Evolutionary conservation across 92 coral and sea anemone species (phyloP).

Genomic region (Porites lobata): DNA sequence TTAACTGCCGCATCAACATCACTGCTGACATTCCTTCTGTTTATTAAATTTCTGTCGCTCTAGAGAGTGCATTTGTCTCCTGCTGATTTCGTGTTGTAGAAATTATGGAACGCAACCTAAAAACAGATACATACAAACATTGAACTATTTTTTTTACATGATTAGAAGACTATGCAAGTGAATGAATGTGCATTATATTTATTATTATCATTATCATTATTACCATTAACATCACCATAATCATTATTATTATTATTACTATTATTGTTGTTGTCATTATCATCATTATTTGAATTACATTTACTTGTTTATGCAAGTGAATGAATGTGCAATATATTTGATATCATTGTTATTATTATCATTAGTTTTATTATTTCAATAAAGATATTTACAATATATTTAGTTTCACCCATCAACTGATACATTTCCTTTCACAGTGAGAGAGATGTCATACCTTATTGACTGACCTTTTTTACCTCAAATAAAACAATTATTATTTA

Average conservation of each 20-base stretch:
- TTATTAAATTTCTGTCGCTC: conserved; percentile 81
- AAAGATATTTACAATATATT: conserved; percentile 31
- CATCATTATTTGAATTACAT: too few relatives aligned
- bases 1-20: conserved; percentile 77
- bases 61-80: conserved; percentile 78
- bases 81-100: conserved; percentile 68
- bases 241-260: too few relatives aligned
- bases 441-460: conserved; percentile 27
- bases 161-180: conserved; percentile 11
- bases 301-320: conserved; percentile 29
- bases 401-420: conserved; percentile 38
- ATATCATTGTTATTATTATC: background rate
- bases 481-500: conserved; percentile 16
- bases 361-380: background rate
- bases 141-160: too few relatives aligned
- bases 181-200: too few relatives aligned
- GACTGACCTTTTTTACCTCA: conserved; percentile 35
- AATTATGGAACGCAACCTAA: conserved; percentile 60
- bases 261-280: too few relatives aligned
- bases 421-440: conserved; percentile 31
- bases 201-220: too few relatives aligned
- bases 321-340: conserved; percentile 35
- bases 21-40: conserved; percentile 79
- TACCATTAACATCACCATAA: too few relatives aligned
- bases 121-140: background rate